A percentile compares a stretch with the other conserved stretches of the same genome.
Evolutionary conservation across 2,113 vertebrate genomes (phyloP).

Genomic region (Antechinus stuartii): DNA sequence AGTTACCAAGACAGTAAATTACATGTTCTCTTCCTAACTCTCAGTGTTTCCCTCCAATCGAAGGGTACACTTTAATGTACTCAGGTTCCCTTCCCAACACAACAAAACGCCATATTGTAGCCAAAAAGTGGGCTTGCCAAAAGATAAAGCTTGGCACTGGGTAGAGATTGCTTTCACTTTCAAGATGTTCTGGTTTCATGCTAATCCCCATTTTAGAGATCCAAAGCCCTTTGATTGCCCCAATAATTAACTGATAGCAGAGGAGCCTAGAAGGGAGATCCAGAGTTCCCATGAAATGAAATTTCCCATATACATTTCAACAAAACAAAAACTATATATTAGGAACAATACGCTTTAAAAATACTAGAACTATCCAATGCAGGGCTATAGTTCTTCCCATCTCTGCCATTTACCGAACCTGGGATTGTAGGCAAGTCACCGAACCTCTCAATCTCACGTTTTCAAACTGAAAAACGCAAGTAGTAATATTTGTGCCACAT

Average conservation of each 20-base stretch:
- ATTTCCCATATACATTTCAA: constrained; percentile 4
- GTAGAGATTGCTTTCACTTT: constrained; percentile 65
- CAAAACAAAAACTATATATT: constrained; percentile 44
- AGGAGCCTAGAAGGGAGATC: constrained; percentile 29
- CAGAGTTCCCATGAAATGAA: constrained; percentile 48
- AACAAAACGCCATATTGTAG: constrained; percentile 49
- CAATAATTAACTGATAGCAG: constrained; percentile 71
- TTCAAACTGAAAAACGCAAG: background rate
- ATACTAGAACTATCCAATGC: background rate
- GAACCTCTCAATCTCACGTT: background rate
- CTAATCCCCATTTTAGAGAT: constrained; percentile 59
- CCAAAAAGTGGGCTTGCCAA: constrained; percentile 62
- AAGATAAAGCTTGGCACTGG: constrained; percentile 70
- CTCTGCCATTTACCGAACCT: background rate
- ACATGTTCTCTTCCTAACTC: background rate
- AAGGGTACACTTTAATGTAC: constrained; percentile 43
- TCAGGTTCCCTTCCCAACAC: constrained; percentile 63
- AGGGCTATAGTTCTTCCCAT: background rate
- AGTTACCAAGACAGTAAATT: constrained; percentile 10
- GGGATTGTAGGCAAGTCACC: background rate
- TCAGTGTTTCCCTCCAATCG: constrained; percentile 48
- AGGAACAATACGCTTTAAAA: background rate
- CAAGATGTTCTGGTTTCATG: constrained; percentile 52
- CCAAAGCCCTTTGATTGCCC: constrained; percentile 62
- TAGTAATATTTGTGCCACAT: background rate